Percentiles rank a stretch among this genome's conserved stretches.
phyloP scores from a whole-genome alignment of 2,113 vertebrate species.

The Coptodon bakossiorum region DNA sequence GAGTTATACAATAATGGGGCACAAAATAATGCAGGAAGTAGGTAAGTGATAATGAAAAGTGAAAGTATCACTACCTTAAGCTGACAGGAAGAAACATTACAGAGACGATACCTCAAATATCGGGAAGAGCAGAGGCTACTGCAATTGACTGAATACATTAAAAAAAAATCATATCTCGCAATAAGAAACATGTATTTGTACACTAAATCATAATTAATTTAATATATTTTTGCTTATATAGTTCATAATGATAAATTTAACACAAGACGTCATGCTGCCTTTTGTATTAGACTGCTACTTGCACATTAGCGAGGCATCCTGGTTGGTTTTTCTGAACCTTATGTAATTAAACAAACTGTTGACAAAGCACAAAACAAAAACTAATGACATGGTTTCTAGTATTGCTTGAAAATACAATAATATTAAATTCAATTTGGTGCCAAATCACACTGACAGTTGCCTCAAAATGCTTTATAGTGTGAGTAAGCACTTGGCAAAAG shows the following conservation, averaged over 20 bases:
- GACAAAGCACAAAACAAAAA: not conserved
- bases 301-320: not conserved
- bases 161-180: not conserved
- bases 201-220: not conserved
- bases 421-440: not conserved
- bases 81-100: not conserved
- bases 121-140: not conserved
- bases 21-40: not conserved
- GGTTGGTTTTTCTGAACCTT: not conserved
- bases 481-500: not conserved
- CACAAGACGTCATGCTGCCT: not conserved
- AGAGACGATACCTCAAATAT: not conserved
- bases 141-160: fast-evolving
- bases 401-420: not conserved
- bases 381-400: not conserved
- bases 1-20: not conserved
- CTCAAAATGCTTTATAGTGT: not conserved
- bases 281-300: not conserved
- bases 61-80: not conserved
- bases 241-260: not conserved
- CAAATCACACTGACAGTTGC: not conserved
- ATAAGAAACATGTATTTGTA: not conserved
- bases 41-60: not conserved
- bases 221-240: not conserved
- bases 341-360: not conserved